Conservation (phyloP, 2,797 vertebrate species). For the Mastacembelus armatus region DNA sequence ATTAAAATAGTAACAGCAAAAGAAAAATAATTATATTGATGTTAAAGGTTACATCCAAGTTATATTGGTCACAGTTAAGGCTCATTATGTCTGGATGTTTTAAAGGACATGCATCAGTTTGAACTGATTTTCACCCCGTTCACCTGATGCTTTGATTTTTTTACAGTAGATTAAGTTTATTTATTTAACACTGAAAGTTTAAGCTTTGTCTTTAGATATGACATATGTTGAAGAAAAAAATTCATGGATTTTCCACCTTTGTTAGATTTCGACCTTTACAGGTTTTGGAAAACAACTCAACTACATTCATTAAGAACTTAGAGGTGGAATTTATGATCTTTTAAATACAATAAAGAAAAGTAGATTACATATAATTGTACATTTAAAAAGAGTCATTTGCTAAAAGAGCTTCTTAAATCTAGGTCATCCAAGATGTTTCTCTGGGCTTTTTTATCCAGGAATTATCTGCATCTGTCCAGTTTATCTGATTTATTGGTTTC, state of each 20-base stretch:
- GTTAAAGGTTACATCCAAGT: too few species aligned
- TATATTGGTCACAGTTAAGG: too few species aligned
- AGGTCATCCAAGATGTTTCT: not conserved
- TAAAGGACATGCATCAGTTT: too few species aligned
- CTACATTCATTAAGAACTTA: not conserved
- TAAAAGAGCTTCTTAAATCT: not conserved
- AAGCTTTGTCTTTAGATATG: not conserved
- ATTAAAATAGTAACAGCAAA: too few species aligned
- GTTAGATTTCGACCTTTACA: constrained; percentile 4
- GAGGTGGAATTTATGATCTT: constrained; percentile 8
- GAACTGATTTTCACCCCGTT: too few species aligned
- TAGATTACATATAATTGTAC: constrained; percentile 6
- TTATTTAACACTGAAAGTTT: too few species aligned
- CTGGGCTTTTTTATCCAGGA: not conserved
- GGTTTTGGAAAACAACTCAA: not conserved
- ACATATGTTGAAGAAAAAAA: not conserved
- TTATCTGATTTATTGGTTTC: not conserved
- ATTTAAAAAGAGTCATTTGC: constrained; percentile 5
- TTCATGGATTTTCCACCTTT: not conserved
- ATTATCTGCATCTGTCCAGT: constrained; percentile 2
- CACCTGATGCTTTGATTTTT: too few species aligned
- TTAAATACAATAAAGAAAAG: not conserved
- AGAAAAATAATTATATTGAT: too few species aligned
- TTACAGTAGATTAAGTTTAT: too few species aligned
- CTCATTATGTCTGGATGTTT: too few species aligned